phyloP scores from a whole-genome alignment of 2,888 invertebrate species.

The Cryptocephalus primarius region DNA sequence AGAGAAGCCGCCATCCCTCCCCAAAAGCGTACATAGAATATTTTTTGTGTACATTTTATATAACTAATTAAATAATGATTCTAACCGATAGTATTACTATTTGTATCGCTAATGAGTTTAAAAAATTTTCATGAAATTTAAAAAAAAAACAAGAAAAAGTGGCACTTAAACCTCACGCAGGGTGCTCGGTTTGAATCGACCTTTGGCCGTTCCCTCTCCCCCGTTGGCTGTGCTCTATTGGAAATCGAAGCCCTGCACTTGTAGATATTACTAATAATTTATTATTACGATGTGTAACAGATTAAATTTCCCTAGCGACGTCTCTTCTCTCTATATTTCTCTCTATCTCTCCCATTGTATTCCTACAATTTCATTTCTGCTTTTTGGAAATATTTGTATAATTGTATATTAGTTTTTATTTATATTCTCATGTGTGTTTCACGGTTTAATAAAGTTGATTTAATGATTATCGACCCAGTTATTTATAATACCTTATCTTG shows the following conservation, averaged over 20 bases:
- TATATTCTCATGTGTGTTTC: conserved; percentile 24
- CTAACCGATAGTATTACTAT: conserved; percentile 26
- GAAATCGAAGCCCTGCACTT: conserved; percentile 10
- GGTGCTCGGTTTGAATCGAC: not conserved
- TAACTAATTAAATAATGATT: conserved; percentile 20
- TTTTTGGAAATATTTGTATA: conserved; percentile 14
- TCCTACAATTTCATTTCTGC: not conserved
- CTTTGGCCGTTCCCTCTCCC: not conserved
- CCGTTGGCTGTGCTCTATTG: not conserved
- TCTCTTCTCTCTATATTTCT: not conserved
- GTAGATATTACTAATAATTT: conserved; percentile 24
- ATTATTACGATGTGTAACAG: conserved; percentile 15
- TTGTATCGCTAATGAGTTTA: conserved; percentile 21
- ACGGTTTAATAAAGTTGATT: conserved; percentile 24
- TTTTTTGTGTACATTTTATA: conserved; percentile 29
- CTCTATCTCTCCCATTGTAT: not conserved
- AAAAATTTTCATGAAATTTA: conserved; percentile 1
- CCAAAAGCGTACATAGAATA: conserved; percentile 14
- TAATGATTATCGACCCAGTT: conserved; percentile 10
- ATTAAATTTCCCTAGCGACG: conserved; percentile 1
- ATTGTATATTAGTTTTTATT: conserved; percentile 24
- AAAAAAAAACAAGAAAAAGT: conserved; percentile 5
- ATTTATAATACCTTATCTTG: too few relatives aligned
- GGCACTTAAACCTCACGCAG: conserved; percentile 1
- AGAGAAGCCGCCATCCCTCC: not conserved